Evolutionary conservation across 2,888 invertebrate genomes (phyloP).

Genomic region (Melieria picta): DNA sequence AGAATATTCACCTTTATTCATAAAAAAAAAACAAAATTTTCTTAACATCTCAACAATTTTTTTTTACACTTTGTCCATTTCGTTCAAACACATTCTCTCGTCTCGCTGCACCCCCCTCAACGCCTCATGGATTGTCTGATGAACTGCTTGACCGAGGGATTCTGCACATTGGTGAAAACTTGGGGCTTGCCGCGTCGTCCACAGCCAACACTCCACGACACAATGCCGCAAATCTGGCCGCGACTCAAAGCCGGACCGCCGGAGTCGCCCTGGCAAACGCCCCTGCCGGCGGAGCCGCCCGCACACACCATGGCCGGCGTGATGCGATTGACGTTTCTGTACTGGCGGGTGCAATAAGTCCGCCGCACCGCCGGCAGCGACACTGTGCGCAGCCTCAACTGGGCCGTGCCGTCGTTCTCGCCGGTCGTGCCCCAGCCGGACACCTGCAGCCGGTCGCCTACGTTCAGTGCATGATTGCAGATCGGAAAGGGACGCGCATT

Average conservation of each 20-base stretch:
- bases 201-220: not conserved
- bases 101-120: too few relatives aligned
- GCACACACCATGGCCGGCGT: not conserved
- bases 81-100: too few relatives aligned
- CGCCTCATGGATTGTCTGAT: not conserved
- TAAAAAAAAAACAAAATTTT: too few relatives aligned
- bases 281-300: not conserved
- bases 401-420: not conserved
- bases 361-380: not conserved
- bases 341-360: not conserved
- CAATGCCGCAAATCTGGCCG: not conserved
- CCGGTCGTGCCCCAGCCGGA: slow-evolving; percentile 12
- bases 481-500: not conserved
- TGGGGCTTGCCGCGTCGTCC: not conserved
- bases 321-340: not conserved
- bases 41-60: too few relatives aligned
- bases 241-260: not conserved
- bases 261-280: not conserved
- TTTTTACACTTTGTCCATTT: too few relatives aligned
- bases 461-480: not conserved
- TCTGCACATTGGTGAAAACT: not conserved
- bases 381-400: slow-evolving; percentile 3
- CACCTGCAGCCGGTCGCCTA: not conserved
- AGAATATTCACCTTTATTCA: too few relatives aligned
- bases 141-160: not conserved